Base-by-base conservation (phyloP, 2,113 vertebrate genomes). In the Anguilla japonica region DNA sequence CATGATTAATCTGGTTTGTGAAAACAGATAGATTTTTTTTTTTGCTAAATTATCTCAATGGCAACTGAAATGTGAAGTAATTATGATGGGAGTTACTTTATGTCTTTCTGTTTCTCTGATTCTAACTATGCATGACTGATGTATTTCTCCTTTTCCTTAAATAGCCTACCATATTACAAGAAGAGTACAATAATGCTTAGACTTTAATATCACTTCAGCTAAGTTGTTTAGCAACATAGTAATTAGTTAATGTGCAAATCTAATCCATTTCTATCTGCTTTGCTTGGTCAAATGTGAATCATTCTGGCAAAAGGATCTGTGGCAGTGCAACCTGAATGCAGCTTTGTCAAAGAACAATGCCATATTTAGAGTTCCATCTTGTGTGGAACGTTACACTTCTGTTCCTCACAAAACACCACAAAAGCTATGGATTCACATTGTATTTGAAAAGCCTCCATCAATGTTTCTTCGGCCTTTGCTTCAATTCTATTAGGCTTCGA, bases 1-100 rank as follows among this genome's bases (percentile, higher is more conserved):
- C 40, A 83, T 82, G 86, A 81, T 86, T 90, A 82, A 79, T 83
- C 83, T 79, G n/a, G 67, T 86, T 81, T 41, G 71, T 78, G 39
- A 39, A 81, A 83, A 81, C 34, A 78, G 50, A 79, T 87, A 29
- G 75, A 20, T 46, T 60, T 22, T 3, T n/a, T 41, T 67, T 79
- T 34, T 79, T 83, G 67, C 86, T 83, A 79, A 56, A 43, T 18
- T 83, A 67, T 87, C 83, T 41, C 84, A 60, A 56, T 83, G 18
- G 63, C 16, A 41, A 85, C 41, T 40, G 40, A 71, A 86, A 82
- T 79, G 79, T 56, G 63, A 81, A 86, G 60, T 86, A 15, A 82
- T 63, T 86, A 26, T 67, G 41, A 67, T 41, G 57, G 67, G 29
- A 79, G 39, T 14, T 79, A 34, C 29, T 39, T 2, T 79, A 29